Conservation (phyloP, 2,113 vertebrate genomes). For the Daboia siamensis region DNA sequence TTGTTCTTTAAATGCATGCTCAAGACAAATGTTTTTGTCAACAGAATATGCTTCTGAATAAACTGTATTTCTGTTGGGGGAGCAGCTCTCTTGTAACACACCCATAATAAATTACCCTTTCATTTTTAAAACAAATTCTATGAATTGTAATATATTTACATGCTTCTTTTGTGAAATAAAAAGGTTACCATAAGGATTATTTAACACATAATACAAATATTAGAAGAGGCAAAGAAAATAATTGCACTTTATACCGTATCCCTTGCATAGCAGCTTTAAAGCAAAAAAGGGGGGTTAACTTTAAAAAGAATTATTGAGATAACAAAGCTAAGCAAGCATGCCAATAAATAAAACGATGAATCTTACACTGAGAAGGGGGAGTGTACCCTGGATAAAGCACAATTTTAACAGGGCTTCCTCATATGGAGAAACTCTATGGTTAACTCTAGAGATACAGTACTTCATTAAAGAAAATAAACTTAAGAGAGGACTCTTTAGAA, state of each 20-base stretch:
- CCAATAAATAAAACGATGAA: conserved; percentile 56
- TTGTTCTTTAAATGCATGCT: conserved; percentile 64
- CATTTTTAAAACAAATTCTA: conserved; percentile 82
- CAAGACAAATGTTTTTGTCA: conserved; percentile 73
- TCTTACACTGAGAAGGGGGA: conserved; percentile 34
- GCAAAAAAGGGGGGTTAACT: conserved; percentile 62
- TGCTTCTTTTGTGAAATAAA: conserved; percentile 83
- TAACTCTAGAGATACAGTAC: not conserved
- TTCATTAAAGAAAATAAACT: conserved; percentile 22
- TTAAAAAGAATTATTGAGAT: conserved; percentile 66
- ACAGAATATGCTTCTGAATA: conserved; percentile 74
- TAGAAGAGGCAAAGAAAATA: conserved; percentile 81
- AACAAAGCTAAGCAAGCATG: conserved; percentile 58
- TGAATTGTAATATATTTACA: conserved; percentile 83
- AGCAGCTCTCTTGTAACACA: conserved; percentile 80
- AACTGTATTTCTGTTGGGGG: conserved; percentile 75
- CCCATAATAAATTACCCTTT: conserved; percentile 81
- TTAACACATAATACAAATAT: conserved; percentile 84
- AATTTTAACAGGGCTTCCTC: conserved; percentile 9
- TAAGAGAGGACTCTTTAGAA: conserved; percentile 36
- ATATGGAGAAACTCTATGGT: conserved; percentile 37
- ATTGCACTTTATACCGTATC: conserved; percentile 68
- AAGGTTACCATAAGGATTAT: conserved; percentile 84
- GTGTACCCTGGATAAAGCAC: not conserved
- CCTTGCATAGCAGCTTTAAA: conserved; percentile 64